Base-by-base conservation (phyloP, 2,797 vertebrate species). In the Melanotaenia trifasciata region DNA sequence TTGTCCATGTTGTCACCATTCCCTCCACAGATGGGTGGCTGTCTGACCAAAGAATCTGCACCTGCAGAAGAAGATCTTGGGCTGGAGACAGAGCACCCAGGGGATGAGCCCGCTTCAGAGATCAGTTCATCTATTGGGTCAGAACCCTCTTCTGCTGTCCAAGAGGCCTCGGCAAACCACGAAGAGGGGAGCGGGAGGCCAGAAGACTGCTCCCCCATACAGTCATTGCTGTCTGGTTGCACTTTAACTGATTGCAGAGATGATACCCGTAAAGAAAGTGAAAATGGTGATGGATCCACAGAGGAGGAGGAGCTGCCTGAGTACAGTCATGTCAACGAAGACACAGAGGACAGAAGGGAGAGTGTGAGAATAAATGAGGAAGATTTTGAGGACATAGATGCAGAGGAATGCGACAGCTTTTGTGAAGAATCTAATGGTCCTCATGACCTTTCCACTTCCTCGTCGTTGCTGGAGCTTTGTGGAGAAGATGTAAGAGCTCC, bases 271-370 rank as follows among this genome's bases (percentile, higher is more conserved):
- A 93, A 96, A 56, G 95, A 96, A n/a, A 95, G 94, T n/a, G 95
- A 96, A 62, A 95, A 95, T 61, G 92, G 85, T 0, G 95, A 97
- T 35, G 95, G 94, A 80, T 96, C 95, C 0, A 96, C 96, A 0
- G 96, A 96, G 74, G 96, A 96, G 0, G 96, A 97, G 0, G 96
- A 97, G 72, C 92, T 96, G 57, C 94, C 96, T 0, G 94, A 96
- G 68, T 95, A 94, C 84, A 96, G 92, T 91, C 78, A 75, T 3
- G 76, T 75, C 22, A 69, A 81, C 0, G 89, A 86, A 14, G 81
- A 91, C 35, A 61, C 67, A 0, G 81, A 88, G 26, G 83, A 92
- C 30, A 76, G 67, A 58, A 74, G 35, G 5, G 85, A 90, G 5
- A 58, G 74, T 7, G 70, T 60, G 63, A 78, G 78, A 74, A 81